These are phyloP conservation scores for Grallaria varia DNA, from an alignment of 2,113 vertebrate species.

Conservation along the genomic window DNA sequence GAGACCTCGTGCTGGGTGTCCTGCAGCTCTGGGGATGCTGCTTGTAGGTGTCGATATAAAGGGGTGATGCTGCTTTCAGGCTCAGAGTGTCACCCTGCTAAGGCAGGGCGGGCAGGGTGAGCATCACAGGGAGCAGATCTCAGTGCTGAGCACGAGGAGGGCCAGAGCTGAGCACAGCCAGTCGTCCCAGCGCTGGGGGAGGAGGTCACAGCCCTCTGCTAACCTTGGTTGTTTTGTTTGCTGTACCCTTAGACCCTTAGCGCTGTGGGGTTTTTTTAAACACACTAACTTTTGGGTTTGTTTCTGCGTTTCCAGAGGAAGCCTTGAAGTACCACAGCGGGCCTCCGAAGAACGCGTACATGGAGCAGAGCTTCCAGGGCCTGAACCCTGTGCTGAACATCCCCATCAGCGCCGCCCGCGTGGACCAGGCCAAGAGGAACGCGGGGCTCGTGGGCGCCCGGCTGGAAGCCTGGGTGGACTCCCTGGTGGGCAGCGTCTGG, in stretches of 20 bases:
- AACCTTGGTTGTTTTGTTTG: background rate
- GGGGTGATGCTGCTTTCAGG: background rate
- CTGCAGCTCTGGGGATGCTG: background rate
- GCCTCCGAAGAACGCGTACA: constrained; percentile 91
- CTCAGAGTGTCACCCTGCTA: background rate
- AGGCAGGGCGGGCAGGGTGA: background rate
- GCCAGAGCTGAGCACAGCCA: background rate
- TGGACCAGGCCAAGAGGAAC: constrained; percentile 86
- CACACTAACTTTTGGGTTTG: background rate
- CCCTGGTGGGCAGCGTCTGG: constrained; percentile 85
- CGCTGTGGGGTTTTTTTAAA: rapidly evolving
- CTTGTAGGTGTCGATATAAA: rapidly evolving
- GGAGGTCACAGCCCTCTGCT: rapidly evolving
- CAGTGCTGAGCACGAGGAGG: background rate
- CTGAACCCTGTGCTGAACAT: constrained; percentile 93
- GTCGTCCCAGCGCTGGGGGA: background rate
- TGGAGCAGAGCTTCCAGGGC: constrained; percentile 98
- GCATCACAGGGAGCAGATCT: background rate
- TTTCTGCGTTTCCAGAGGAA: constrained; percentile 82
- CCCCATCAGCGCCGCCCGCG: constrained; percentile 80
- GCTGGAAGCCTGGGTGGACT: constrained; percentile 90
- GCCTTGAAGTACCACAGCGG: constrained; percentile 86
- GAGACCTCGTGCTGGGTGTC: too few relatives aligned
- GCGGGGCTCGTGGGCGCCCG: constrained; percentile 78
- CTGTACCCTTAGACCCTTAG: background rate